Percentiles rank a stretch among this genome's conserved stretches.
Evolutionary conservation across 2,888 invertebrate species (phyloP).

Genomic region (Cephus pulcher): DNA sequence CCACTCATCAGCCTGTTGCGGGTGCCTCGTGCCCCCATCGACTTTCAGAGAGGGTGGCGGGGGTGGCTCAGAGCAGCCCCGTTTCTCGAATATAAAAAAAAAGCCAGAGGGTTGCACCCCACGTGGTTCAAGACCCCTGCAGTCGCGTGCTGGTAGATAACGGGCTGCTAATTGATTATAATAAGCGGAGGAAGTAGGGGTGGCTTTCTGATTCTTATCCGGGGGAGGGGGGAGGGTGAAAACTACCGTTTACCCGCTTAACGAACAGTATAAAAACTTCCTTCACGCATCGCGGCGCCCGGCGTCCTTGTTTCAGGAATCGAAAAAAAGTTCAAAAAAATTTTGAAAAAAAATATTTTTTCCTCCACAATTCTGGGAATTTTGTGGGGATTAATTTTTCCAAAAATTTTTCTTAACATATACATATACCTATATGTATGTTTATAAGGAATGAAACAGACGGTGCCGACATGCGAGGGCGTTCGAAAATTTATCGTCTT

Average conservation of each 20-base stretch:
- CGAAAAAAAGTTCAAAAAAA: background rate
- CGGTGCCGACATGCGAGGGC: constrained; percentile 56
- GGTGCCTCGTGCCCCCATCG: constrained; percentile 23
- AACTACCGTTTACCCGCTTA: constrained; percentile 18
- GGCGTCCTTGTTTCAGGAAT: background rate
- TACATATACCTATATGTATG: background rate
- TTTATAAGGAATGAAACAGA: constrained; percentile 15
- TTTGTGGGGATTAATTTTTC: background rate
- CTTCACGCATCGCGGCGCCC: background rate
- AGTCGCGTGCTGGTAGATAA: constrained; percentile 59
- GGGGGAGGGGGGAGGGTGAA: constrained; percentile 17
- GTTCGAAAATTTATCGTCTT: constrained; percentile 63
- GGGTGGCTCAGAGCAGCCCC: background rate
- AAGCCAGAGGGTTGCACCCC: constrained; percentile 40
- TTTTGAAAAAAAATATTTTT: too few relatives aligned
- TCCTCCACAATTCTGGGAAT: too few relatives aligned
- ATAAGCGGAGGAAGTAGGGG: constrained; percentile 51
- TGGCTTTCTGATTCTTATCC: constrained; percentile 31
- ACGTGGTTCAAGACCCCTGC: constrained; percentile 23
- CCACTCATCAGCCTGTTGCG: constrained; percentile 65
- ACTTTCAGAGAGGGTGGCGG: background rate
- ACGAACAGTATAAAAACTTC: constrained; percentile 17
- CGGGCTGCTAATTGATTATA: constrained; percentile 64
- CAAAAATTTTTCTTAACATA: background rate
- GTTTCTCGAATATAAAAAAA: constrained; percentile 17